A percentile compares a stretch with the other conserved stretches of the same genome.
Evolutionary conservation across 2,113 vertebrate species (phyloP).

Genomic region (Corythornis vintsioides): DNA sequence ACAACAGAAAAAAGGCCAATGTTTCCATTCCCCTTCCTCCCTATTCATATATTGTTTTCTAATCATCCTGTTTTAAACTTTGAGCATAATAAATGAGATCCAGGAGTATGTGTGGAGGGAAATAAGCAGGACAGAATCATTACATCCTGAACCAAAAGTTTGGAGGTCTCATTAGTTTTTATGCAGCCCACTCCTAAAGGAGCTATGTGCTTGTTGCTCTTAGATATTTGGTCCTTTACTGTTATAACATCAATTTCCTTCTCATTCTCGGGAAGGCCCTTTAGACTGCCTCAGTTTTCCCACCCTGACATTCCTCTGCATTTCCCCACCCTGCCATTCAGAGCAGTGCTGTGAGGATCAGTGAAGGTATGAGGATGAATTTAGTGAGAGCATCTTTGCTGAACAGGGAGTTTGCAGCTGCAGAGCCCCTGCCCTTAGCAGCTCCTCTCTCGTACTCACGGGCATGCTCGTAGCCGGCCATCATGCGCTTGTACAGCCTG

Average conservation of each 20-base stretch:
- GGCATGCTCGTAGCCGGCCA: slow-evolving; percentile 87
- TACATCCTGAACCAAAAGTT: not conserved
- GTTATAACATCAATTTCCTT: not conserved
- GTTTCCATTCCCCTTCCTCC: not conserved
- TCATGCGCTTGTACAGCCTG: slow-evolving; percentile 93
- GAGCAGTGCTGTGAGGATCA: not conserved
- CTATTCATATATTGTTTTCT: not conserved
- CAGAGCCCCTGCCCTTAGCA: not conserved
- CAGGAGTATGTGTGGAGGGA: not conserved
- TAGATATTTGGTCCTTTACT: not conserved
- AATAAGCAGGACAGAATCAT: not conserved
- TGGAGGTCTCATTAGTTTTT: not conserved
- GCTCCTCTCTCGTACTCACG: slow-evolving; percentile 79
- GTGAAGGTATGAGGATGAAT: not conserved
- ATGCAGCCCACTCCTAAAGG: not conserved
- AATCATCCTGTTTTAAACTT: not conserved
- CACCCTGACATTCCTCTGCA: not conserved
- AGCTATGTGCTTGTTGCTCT: not conserved
- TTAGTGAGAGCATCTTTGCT: not conserved
- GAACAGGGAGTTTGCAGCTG: not conserved
- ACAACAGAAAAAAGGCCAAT: not conserved
- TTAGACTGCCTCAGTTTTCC: not conserved
- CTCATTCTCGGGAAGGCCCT: not conserved
- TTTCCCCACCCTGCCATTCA: not conserved
- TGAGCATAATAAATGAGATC: not conserved